phyloP scores from a whole-genome alignment of 2,888 invertebrate genomes.

The Oxytorus armatus region DNA sequence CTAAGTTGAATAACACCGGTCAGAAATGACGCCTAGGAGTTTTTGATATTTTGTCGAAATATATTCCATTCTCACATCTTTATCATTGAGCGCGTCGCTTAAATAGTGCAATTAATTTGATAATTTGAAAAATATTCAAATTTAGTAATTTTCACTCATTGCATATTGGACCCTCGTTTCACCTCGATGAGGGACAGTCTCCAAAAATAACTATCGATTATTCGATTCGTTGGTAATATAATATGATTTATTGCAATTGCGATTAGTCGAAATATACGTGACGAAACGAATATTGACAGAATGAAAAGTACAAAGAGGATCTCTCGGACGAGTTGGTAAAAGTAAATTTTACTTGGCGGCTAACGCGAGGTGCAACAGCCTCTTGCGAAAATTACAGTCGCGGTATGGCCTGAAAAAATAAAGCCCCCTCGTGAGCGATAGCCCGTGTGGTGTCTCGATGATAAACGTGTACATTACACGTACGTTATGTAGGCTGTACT shows the following conservation, averaged over 20 bases:
- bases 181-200: background rate
- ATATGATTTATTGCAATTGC: background rate
- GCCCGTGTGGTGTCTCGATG: conserved; percentile 73
- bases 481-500: background rate
- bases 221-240: conserved; percentile 1
- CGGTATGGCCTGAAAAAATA: conserved; percentile 83
- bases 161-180: background rate
- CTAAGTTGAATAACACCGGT: no score
- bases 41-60: no score
- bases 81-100: no score
- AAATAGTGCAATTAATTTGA: no score
- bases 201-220: background rate
- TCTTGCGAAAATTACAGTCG: conserved; percentile 81
- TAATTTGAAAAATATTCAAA: background rate
- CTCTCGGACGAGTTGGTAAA: background rate
- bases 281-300: no score
- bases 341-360: conserved; percentile 56
- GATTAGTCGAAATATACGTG: background rate
- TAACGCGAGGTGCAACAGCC: conserved; percentile 74
- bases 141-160: background rate
- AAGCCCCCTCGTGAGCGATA: conserved; percentile 76
- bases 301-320: conserved; percentile 19
- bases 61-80: no score
- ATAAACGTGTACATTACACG: conserved; percentile 53
- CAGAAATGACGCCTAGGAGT: no score